phyloP scores from a whole-genome alignment of 2,797 vertebrate species.

The Schizopygopsis malacanthus region DNA sequence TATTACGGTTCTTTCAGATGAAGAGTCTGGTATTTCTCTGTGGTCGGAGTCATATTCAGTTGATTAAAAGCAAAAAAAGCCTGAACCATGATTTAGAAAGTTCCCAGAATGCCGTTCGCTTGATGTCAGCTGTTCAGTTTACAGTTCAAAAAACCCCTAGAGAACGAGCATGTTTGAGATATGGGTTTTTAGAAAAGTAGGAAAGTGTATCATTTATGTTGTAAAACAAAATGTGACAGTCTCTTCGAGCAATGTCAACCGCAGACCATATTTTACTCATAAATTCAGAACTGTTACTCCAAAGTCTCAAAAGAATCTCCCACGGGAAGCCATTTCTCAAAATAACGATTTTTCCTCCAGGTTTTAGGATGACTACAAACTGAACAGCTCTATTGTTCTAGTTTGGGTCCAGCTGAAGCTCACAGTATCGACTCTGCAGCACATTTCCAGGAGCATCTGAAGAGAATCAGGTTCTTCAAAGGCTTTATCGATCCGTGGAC shows the following conservation, averaged over 20 bases:
- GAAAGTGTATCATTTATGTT: background rate
- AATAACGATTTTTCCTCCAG: background rate
- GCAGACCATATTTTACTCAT: background rate
- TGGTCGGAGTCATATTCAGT: background rate
- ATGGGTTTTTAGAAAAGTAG: background rate
- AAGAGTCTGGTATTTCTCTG: constrained; percentile 16
- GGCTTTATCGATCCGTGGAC: background rate
- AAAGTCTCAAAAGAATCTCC: background rate
- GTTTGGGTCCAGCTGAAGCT: background rate
- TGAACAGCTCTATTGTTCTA: background rate
- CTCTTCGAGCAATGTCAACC: background rate
- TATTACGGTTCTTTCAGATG: background rate
- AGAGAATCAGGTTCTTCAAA: constrained; percentile 6
- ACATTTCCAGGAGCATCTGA: background rate
- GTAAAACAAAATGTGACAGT: constrained; percentile 3
- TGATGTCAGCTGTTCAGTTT: background rate
- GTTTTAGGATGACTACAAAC: background rate
- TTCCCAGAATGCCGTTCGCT: background rate
- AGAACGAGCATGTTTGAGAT: background rate
- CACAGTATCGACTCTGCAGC: background rate
- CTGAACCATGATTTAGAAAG: background rate
- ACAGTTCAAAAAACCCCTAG: background rate
- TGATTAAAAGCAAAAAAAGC: background rate
- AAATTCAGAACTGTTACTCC: background rate
- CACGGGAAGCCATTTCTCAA: background rate